Percentiles rank a stretch among this genome's conserved stretches.
Evolutionary conservation across 1,140 invertebrate genomes (phyloP).

Genomic region (Diachasmimorpha longicaudata): DNA sequence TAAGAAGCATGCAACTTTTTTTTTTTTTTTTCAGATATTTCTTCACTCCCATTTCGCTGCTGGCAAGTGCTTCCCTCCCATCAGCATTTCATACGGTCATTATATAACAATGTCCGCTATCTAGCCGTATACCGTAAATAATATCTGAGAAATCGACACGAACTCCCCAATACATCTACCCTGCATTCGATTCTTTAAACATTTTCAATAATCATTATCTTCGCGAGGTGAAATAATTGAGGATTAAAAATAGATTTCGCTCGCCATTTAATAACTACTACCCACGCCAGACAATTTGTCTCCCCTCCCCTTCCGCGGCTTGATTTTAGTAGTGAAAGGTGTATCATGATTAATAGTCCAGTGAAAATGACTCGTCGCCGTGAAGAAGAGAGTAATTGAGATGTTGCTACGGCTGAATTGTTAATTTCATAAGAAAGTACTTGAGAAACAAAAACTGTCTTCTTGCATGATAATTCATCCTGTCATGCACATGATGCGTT

Average conservation of each 20-base stretch:
- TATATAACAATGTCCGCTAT: background rate
- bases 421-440: no score
- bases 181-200: background rate
- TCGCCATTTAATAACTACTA: background rate
- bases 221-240: background rate
- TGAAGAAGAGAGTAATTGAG: slow-evolving; percentile 4
- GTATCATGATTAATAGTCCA: background rate
- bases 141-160: background rate
- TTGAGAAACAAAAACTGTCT: no score
- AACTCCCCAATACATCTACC: background rate
- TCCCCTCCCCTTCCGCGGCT: background rate
- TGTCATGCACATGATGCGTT: no score
- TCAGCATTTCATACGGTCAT: slow-evolving; percentile 6
- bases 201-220: background rate
- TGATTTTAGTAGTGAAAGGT: background rate
- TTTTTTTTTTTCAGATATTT: background rate
- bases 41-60: background rate
- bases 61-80: background rate
- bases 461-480: no score
- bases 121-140: background rate
- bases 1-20: background rate
- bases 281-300: background rate
- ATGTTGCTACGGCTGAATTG: background rate
- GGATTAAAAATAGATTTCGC: background rate
- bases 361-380: background rate